Conservation (phyloP, 2,888 invertebrate genomes). For the Eretmocerus hayati region DNA sequence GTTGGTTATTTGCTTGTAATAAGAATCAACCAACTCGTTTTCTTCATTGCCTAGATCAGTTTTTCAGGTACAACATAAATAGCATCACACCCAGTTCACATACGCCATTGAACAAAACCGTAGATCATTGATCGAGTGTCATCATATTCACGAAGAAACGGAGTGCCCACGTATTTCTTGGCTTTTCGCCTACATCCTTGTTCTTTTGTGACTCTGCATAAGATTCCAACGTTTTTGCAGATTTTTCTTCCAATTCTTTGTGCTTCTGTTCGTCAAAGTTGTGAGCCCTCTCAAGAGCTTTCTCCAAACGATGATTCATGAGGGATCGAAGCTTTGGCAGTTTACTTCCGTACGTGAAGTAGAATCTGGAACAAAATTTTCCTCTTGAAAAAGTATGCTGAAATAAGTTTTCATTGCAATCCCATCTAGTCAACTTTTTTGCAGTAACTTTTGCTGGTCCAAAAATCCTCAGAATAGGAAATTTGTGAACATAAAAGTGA, state of each 20-base stretch:
- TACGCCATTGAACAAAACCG: too few relatives aligned
- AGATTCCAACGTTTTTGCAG: constrained; percentile 18
- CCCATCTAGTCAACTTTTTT: too few relatives aligned
- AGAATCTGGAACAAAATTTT: constrained; percentile 29
- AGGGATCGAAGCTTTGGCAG: constrained; percentile 19
- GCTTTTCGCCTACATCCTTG: not conserved
- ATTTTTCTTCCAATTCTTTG: constrained; percentile 21
- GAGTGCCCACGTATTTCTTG: not conserved
- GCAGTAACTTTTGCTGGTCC: too few relatives aligned
- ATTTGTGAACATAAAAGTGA: not conserved
- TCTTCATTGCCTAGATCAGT: too few relatives aligned
- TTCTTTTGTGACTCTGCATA: not conserved
- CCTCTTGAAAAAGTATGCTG: too few relatives aligned
- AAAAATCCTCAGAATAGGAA: too few relatives aligned
- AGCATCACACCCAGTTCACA: too few relatives aligned
- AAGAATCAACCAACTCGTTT: too few relatives aligned
- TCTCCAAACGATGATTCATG: constrained; percentile 23
- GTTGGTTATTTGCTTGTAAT: too few relatives aligned
- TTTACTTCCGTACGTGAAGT: constrained; percentile 19
- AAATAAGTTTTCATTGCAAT: too few relatives aligned
- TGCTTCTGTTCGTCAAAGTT: constrained; percentile 24
- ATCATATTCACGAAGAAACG: not conserved
- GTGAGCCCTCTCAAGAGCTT: constrained; percentile 22
- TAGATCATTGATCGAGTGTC: not conserved
- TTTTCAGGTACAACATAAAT: too few relatives aligned